These are phyloP conservation scores for Pseudopipra pipra DNA, from an alignment of 2,113 vertebrate genomes.

Conservation along the genomic window DNA sequence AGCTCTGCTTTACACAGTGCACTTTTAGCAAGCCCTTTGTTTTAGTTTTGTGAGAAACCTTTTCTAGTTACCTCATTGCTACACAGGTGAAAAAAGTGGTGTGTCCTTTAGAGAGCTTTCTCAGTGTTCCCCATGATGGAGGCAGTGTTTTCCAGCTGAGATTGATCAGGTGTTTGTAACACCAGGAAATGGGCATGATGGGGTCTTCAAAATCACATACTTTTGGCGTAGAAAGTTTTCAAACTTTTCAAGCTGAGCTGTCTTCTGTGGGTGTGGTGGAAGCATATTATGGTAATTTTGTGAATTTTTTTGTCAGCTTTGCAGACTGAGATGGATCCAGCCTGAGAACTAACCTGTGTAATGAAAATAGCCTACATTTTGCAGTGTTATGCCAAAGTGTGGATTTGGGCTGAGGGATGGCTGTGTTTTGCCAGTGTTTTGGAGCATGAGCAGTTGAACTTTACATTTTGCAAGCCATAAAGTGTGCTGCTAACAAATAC, in stretches of 20 bases:
- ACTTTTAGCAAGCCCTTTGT: background rate
- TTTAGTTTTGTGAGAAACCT: background rate
- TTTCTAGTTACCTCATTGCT: background rate
- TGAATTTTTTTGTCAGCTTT: background rate
- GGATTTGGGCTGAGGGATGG: background rate
- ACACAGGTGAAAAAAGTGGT: background rate
- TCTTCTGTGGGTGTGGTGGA: background rate
- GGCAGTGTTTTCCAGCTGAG: background rate
- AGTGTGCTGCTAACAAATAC: background rate
- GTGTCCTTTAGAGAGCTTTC: background rate
- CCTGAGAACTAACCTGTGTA: background rate
- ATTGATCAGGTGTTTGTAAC: background rate
- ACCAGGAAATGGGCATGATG: background rate
- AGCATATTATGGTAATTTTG: background rate
- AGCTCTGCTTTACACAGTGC: background rate
- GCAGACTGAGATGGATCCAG: background rate
- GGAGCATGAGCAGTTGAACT: background rate
- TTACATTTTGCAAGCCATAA: background rate
- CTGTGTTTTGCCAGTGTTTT: background rate
- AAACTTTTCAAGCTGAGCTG: background rate
- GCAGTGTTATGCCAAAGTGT: fast-evolving
- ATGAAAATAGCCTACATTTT: background rate
- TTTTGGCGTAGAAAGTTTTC: background rate
- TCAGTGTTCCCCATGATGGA: background rate
- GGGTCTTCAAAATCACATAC: background rate